Percentiles rank a stretch among this genome's conserved stretches.
Evolutionary conservation across 2,888 invertebrate genomes (phyloP).

Genomic region (Pemphredon lugubris): DNA sequence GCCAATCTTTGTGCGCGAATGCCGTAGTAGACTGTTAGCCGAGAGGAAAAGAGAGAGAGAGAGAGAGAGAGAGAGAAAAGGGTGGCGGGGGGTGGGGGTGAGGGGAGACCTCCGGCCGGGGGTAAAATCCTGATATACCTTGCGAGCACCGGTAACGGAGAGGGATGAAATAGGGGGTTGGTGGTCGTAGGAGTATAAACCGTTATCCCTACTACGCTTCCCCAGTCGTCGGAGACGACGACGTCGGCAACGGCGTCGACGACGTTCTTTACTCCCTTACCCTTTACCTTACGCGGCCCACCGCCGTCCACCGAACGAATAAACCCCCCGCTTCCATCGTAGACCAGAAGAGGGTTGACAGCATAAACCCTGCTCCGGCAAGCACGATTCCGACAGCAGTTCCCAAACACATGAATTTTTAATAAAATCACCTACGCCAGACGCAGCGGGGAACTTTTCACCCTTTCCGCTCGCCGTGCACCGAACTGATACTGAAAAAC

Average conservation of each 20-base stretch:
- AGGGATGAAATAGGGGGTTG: background rate
- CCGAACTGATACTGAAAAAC: background rate
- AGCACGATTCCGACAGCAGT: slow-evolving; percentile 62
- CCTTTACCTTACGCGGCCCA: slow-evolving; percentile 36
- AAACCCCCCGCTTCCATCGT: slow-evolving; percentile 40
- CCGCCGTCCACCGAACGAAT: slow-evolving; percentile 42
- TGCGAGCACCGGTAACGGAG: slow-evolving; percentile 20
- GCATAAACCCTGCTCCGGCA: slow-evolving; percentile 59
- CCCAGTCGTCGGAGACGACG: slow-evolving; percentile 5
- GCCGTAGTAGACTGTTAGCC: slow-evolving; percentile 59
- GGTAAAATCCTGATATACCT: slow-evolving; percentile 64
- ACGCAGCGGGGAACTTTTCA: slow-evolving; percentile 39
- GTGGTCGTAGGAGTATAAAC: background rate
- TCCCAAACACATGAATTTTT: slow-evolving; percentile 69
- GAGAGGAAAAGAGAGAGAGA: too few relatives aligned
- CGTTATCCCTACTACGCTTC: slow-evolving; percentile 26
- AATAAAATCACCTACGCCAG: slow-evolving; percentile 66
- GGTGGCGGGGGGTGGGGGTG: too few relatives aligned
- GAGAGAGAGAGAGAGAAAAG: slow-evolving; percentile 1
- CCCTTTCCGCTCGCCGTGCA: slow-evolving; percentile 2
- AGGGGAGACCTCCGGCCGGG: slow-evolving; percentile 22
- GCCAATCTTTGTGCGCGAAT: slow-evolving; percentile 66
- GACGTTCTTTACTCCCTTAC: slow-evolving; percentile 29
- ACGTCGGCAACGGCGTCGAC: slow-evolving; percentile 24
- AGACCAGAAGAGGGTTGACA: slow-evolving; percentile 70